Evolutionary conservation across 2,888 invertebrate genomes (phyloP).

Genomic region (Tenthredo amoena): DNA sequence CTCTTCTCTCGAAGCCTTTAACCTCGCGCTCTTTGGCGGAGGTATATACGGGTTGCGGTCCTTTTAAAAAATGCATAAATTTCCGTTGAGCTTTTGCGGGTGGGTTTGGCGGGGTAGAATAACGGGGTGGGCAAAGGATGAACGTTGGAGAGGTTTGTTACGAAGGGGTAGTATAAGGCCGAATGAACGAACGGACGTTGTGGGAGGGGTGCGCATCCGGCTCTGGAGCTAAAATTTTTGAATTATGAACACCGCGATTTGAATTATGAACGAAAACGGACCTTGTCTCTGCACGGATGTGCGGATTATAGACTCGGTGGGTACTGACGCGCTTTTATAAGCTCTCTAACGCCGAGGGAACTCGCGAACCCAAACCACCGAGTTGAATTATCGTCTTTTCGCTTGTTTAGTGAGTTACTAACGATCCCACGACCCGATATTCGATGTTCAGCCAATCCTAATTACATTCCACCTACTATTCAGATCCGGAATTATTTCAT

Average conservation of each 20-base stretch:
- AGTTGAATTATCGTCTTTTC: background rate
- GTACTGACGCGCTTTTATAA: constrained; percentile 20
- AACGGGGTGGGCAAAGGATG: background rate
- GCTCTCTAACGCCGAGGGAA: constrained; percentile 20
- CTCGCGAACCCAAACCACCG: background rate
- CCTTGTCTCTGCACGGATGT: constrained; percentile 13
- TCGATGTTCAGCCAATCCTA: background rate
- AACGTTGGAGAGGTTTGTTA: constrained; percentile 6
- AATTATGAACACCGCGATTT: constrained; percentile 56
- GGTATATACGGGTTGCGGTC: background rate
- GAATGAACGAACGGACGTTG: constrained; percentile 2
- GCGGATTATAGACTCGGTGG: constrained; percentile 14
- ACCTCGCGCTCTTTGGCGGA: background rate
- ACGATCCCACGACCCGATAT: constrained; percentile 1
- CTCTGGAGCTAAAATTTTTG: constrained; percentile 54
- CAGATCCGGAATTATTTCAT: background rate
- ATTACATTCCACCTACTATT: background rate
- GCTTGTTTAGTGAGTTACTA: background rate
- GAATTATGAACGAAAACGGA: constrained; percentile 55
- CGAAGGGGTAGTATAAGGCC: constrained; percentile 2
- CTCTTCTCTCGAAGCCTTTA: background rate
- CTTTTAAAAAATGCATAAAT: constrained; percentile 55
- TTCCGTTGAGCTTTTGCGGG: constrained; percentile 51
- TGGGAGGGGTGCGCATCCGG: constrained; percentile 35
- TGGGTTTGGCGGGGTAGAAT: constrained; percentile 10